Conservation (phyloP, 2,113 vertebrate genomes). For the Verasper variegatus region DNA sequence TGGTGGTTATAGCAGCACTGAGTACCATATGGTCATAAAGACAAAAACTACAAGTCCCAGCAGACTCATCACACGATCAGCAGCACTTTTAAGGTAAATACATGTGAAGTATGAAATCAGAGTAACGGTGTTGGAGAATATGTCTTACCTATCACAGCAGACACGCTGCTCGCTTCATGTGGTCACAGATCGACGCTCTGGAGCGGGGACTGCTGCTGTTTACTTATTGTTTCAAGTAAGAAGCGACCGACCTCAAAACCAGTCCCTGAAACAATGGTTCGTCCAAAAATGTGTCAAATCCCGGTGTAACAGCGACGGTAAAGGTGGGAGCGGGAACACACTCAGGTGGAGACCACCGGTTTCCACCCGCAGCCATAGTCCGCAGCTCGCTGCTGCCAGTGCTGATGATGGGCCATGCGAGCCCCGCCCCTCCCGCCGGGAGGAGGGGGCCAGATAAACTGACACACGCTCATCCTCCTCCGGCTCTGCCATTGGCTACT, state of each 20-base stretch:
- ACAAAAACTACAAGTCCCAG: not conserved
- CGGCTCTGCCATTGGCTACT: not conserved
- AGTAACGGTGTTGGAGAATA: not conserved
- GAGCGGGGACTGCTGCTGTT: not conserved
- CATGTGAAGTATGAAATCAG: not conserved
- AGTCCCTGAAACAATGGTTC: not conserved
- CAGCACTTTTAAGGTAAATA: not conserved
- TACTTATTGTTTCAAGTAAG: not conserved
- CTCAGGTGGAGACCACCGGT: not conserved
- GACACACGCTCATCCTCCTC: constrained; percentile 14
- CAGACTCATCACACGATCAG: not conserved
- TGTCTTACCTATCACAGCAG: constrained; percentile 38
- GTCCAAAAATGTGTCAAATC: too few species aligned
- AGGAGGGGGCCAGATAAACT: constrained; percentile 40
- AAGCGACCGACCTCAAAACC: not conserved
- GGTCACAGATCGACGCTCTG: constrained; percentile 18
- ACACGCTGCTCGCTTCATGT: not conserved
- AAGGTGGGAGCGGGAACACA: too few species aligned
- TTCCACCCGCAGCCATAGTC: not conserved
- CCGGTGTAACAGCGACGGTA: too few species aligned
- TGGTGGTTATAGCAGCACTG: not conserved
- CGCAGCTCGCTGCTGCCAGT: constrained; percentile 3
- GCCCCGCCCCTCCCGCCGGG: constrained; percentile 63
- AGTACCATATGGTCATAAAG: not conserved
- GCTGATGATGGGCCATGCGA: constrained; percentile 31